Evolutionary conservation across 2,888 invertebrate species (phyloP).

Genomic region (Eucriotettix oculatus): DNA sequence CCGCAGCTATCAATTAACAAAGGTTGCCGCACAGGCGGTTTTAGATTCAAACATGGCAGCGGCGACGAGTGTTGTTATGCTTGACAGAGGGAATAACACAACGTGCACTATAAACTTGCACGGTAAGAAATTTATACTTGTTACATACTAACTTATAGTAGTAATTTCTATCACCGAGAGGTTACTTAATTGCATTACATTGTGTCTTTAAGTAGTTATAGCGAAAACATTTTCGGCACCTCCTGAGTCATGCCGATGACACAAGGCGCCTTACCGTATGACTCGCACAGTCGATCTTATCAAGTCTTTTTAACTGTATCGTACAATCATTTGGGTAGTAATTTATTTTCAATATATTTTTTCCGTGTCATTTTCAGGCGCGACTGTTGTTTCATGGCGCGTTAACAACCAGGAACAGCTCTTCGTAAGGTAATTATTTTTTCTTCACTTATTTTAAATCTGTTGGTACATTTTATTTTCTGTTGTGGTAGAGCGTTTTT

Average conservation of each 20-base stretch:
- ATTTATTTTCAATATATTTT: neutral
- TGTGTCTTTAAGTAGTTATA: neutral
- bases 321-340: neutral
- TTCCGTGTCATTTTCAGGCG: constrained; percentile 41
- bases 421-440: constrained; percentile 70
- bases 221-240: neutral
- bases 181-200: no score
- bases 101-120: constrained; percentile 93
- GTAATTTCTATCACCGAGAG: neutral
- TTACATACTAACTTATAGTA: neutral
- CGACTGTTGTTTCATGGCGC: constrained; percentile 91
- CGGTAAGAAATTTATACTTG: constrained; percentile 45
- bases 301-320: constrained; percentile 13
- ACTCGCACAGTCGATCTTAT: constrained; percentile 12
- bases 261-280: constrained; percentile 9
- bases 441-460: neutral
- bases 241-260: constrained; percentile 9
- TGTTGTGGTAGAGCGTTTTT: no score
- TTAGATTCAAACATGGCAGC: constrained; percentile 29
- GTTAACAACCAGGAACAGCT: constrained; percentile 92
- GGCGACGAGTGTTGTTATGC: constrained; percentile 84
- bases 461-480: neutral
- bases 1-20: constrained; percentile 8
- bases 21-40: constrained; percentile 14
- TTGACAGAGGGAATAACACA: constrained; percentile 90